phyloP scores from a whole-genome alignment of 1,140 invertebrate species.

The Stegodyphus dumicola region DNA sequence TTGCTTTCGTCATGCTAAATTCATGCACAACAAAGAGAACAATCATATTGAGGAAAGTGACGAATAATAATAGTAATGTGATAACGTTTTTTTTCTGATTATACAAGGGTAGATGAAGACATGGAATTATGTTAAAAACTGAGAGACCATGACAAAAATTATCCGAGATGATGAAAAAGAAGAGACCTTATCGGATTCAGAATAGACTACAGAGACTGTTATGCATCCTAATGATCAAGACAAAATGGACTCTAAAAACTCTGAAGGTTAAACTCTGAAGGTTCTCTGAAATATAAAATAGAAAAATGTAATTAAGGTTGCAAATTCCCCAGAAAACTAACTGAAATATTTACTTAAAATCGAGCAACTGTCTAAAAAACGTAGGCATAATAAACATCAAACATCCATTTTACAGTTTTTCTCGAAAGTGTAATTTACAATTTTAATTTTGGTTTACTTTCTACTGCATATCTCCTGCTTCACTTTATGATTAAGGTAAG shows the following conservation, averaged over 20 bases:
- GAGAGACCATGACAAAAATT: not conserved
- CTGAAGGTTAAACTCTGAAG: too few relatives aligned
- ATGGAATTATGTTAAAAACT: not conserved
- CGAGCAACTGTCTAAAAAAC: not conserved
- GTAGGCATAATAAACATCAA: conserved; percentile 3
- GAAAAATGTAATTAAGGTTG: too few relatives aligned
- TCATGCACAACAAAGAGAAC: too few relatives aligned
- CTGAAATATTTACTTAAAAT: not conserved
- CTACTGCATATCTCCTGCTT: too few relatives aligned
- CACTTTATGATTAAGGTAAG: too few relatives aligned
- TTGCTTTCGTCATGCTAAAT: not conserved
- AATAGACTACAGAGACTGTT: not conserved
- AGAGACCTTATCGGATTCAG: not conserved
- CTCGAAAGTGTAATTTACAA: conserved; percentile 1
- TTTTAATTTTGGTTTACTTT: not conserved
- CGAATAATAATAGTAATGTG: not conserved
- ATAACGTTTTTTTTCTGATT: not conserved
- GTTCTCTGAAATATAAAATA: too few relatives aligned
- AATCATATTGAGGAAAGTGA: not conserved
- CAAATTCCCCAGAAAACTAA: not conserved
- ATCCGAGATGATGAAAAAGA: not conserved
- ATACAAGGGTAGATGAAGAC: not conserved
- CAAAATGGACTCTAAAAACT: conserved; percentile 9
- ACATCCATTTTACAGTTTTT: not conserved
- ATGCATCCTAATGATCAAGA: not conserved